phyloP scores from a whole-genome alignment of 2,797 vertebrate species.

The Rhinichthys osculus region DNA sequence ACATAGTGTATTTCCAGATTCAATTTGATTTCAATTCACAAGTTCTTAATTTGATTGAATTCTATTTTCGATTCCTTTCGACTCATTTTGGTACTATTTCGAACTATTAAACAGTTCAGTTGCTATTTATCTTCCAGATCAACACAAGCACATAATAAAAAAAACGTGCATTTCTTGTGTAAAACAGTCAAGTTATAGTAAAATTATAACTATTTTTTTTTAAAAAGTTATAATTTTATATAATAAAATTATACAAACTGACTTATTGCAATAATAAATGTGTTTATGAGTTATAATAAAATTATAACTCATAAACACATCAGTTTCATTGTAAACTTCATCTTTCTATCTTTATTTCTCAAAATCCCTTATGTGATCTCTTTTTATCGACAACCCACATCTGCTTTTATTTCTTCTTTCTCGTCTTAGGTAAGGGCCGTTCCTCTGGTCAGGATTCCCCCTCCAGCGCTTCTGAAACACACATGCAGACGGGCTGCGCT shows the following conservation, averaged over 20 bases:
- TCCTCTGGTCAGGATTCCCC: conserved; percentile 1
- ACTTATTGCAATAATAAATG: no score
- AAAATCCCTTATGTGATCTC: not conserved
- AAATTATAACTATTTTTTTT: not conserved
- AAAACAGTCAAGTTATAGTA: not conserved
- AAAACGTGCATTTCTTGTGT: not conserved
- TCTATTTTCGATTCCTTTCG: no score
- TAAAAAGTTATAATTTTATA: no score
- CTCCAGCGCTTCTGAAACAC: not conserved
- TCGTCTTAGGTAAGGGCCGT: conserved; percentile 4
- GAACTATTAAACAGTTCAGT: not conserved
- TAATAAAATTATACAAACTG: not conserved
- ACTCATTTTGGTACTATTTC: not conserved
- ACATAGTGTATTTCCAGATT: not conserved
- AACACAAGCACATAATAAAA: not conserved
- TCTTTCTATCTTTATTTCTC: not conserved
- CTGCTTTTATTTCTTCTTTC: not conserved
- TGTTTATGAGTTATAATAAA: no score
- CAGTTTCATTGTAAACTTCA: not conserved
- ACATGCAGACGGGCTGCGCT: conserved; percentile 16
- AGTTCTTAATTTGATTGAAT: not conserved
- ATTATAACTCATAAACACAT: not conserved
- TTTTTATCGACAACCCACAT: not conserved
- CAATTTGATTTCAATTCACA: not conserved
- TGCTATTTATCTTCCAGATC: not conserved